Base-by-base conservation (phyloP, 1,140 invertebrate genomes). In the Diuraphis noxia region DNA sequence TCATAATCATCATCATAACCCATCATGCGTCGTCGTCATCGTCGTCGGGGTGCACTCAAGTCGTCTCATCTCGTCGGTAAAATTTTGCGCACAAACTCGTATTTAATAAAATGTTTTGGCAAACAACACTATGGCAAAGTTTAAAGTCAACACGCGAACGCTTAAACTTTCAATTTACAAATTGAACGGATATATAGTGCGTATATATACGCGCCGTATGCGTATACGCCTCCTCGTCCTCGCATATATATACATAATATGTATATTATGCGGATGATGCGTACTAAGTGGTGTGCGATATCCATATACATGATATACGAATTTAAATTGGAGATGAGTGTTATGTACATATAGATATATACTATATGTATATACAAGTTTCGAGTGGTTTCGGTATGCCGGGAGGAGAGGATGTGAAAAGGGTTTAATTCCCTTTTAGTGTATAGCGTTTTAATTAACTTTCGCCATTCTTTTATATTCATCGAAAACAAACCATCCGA, bases 81-180 rank as follows among this genome's bases (percentile, higher is more conserved):
- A 36, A 89, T 89, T 49, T 72, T 43, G 36, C 36, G 25, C n/a
- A n/a, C 34, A 36, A 36, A 82, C 34, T 34, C 23, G 23, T 82
- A 52, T 86, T 52, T 49, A 36, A 25, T 49, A 36, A 49, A 91
- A 91, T 40, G 40, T 41, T 82, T 36, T 38, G 43, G 89, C 89
- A 91, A 91, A 91, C 89, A 91, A 17, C 63, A 30, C 63, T 41
- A 72, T 72, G 46, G 43, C 46, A 91, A 91, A 91, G 89, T 91
- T 81, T 91, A 46, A 91, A 91, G 89, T 91, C 63, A 91, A 91
- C 89, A 91, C 43, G 41, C 88, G 46, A 36, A 1, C 21, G 21
- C 6, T 52, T 86, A 91, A 82, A 82, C 72, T 91, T 90, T 79
- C 88, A 90, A 90, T 90, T 72, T 79, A 41, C 88, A 90, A 90